A percentile compares a stretch with the other conserved stretches of the same genome.
These are phyloP conservation scores for Harmothoe impar DNA, from an alignment of 2,888 invertebrate species.

Conservation along the genomic window DNA sequence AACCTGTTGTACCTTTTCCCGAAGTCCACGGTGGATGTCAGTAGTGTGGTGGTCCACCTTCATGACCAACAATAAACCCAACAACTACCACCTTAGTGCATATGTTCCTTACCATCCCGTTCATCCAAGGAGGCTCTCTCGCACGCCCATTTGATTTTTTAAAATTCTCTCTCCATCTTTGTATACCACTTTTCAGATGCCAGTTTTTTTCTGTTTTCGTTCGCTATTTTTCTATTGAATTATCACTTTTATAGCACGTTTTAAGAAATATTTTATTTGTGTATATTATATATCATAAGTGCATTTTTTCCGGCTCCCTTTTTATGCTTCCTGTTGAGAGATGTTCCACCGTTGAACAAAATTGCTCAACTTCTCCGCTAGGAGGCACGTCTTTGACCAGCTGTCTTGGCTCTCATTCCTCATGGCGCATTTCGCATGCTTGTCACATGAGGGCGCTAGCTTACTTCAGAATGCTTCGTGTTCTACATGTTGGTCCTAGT, in stretches of 20 bases:
- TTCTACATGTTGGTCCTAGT: slow-evolving; percentile 53
- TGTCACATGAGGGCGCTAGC: slow-evolving; percentile 53
- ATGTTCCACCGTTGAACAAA: slow-evolving; percentile 44
- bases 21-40: slow-evolving; percentile 55
- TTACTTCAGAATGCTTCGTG: slow-evolving; percentile 55
- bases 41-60: slow-evolving; percentile 25
- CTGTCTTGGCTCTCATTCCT: slow-evolving; percentile 56
- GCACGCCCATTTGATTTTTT: slow-evolving; percentile 53
- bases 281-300: slow-evolving; percentile 59
- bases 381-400: slow-evolving; percentile 39
- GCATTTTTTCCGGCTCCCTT: slow-evolving; percentile 58
- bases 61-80: slow-evolving; percentile 12
- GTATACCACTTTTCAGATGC: slow-evolving; percentile 61
- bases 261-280: slow-evolving; percentile 35
- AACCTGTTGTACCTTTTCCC: slow-evolving; percentile 52
- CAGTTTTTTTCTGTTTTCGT: slow-evolving; percentile 51
- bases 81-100: slow-evolving; percentile 45
- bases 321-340: slow-evolving; percentile 59
- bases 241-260: slow-evolving; percentile 63
- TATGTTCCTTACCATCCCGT: slow-evolving; percentile 36
- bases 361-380: slow-evolving; percentile 55
- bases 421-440: slow-evolving; percentile 61
- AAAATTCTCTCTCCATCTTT: slow-evolving; percentile 20
- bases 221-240: slow-evolving; percentile 61
- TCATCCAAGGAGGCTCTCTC: slow-evolving; percentile 63